These are phyloP conservation scores for Margarornis squamiger DNA, from an alignment of 2,797 vertebrate species.

Conservation along the genomic window DNA sequence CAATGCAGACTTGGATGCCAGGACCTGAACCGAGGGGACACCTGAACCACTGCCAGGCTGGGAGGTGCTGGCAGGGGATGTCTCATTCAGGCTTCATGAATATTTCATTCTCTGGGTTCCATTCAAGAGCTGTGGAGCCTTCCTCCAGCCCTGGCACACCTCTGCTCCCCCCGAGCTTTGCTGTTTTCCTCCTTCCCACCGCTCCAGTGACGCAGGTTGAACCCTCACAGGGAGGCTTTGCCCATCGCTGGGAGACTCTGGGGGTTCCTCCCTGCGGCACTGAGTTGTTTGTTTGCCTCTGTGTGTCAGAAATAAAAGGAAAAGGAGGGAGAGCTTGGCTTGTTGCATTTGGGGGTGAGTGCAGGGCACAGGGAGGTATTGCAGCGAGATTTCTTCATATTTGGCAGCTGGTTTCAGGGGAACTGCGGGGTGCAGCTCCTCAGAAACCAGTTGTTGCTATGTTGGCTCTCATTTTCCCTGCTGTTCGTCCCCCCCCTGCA, in stretches of 20 bases:
- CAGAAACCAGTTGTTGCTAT: not conserved
- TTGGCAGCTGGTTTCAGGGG: not conserved
- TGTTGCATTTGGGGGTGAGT: not conserved
- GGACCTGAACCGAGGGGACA: not conserved
- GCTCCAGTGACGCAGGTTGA: conserved; percentile 38
- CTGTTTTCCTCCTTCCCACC: conserved; percentile 50
- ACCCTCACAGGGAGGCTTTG: not conserved
- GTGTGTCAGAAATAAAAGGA: not conserved
- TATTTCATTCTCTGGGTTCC: not conserved
- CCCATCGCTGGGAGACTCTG: not conserved
- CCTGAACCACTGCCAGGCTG: not conserved
- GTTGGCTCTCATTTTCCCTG: not conserved
- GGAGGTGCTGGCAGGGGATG: not conserved
- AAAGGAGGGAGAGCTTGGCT: not conserved
- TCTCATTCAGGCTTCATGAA: not conserved
- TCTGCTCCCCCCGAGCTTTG: not conserved
- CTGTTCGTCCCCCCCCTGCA: not conserved
- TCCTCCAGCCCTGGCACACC: not conserved
- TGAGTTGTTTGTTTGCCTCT: conserved; percentile 61
- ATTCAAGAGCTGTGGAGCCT: not conserved
- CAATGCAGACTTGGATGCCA: not conserved
- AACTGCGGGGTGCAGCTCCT: fast-evolving
- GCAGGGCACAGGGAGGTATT: not conserved
- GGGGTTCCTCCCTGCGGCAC: not conserved
- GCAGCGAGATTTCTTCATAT: not conserved